Evolutionary conservation across 2,888 invertebrate genomes (phyloP).

Genomic region (Phlogophora meticulosa): DNA sequence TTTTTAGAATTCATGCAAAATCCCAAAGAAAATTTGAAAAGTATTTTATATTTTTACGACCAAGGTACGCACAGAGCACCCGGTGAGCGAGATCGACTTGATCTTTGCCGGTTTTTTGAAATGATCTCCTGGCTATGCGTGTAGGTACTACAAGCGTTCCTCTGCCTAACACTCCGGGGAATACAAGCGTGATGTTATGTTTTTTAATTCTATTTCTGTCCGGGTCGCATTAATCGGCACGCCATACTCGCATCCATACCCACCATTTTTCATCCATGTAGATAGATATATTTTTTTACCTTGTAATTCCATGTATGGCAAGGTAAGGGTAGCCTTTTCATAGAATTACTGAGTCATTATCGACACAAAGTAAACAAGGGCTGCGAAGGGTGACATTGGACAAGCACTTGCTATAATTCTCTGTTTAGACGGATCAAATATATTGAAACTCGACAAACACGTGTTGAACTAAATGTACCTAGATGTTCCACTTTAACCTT

Average conservation of each 20-base stretch:
- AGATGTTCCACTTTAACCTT: neutral
- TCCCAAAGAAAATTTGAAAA: too few relatives aligned
- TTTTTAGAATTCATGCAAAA: too few relatives aligned
- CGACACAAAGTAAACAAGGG: constrained; percentile 63
- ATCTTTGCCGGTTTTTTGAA: too few relatives aligned
- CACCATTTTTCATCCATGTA: neutral
- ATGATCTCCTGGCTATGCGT: too few relatives aligned
- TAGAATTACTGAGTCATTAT: constrained; percentile 55
- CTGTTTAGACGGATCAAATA: constrained; percentile 54
- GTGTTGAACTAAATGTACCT: constrained; percentile 10
- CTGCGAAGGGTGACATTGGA: constrained; percentile 43
- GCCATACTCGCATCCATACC: neutral
- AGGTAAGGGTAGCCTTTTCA: constrained; percentile 28
- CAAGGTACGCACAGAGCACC: too few relatives aligned
- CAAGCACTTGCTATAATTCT: constrained; percentile 69
- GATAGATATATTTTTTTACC: constrained; percentile 17
- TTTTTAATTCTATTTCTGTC: too few relatives aligned
- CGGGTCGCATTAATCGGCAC: too few relatives aligned
- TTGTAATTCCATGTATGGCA: constrained; percentile 24
- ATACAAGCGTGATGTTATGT: too few relatives aligned
- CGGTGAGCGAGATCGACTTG: too few relatives aligned
- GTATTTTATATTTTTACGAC: too few relatives aligned
- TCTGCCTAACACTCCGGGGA: too few relatives aligned
- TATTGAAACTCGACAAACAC: constrained; percentile 40
- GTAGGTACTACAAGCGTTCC: too few relatives aligned